Evolutionary conservation across 2,113 vertebrate genomes (phyloP), one percentile per base, ranked within the genome.

Genomic region (Raja brachyura): DNA sequence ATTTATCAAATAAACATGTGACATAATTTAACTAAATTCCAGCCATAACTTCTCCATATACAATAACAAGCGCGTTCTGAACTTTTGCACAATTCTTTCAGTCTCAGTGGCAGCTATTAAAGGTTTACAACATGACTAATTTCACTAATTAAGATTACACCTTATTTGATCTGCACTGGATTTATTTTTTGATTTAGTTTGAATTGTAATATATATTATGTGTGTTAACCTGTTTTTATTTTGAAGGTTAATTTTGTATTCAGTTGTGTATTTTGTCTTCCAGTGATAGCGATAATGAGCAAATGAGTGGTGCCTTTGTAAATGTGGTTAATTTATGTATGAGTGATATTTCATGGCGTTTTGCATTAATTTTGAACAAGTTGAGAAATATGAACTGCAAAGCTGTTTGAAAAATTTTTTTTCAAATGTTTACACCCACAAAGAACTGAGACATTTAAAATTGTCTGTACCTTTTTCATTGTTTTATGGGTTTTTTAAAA

Each of bases 21-120:
- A 95, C 95, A 94, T 96, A 97, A 95, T 96, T 97, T 95, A 96
- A 96, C 96, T 96, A 96, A 96, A 95, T 94, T 96, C 96, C 97
- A 94, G 96, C 96, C 96, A 97, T 96, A 94, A 95, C 95, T 96
- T 96, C 95, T 96, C 96, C 95, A 95, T 96, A 95, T 95, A 95
- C 96, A 96, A 5, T 92, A 74, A 92, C 54, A 92, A 73, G 90
- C 39, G 33, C 73, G 68, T 73, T 31, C 20, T 9, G 28, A 96
- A 97, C n/a, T 98, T 75, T 99, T 99, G 98, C 98, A 99, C 98
- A 98, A 97, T 97, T 97, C 96, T 96, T 96, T 96, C 96, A 96
- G 96, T 97, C 97, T 97, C 96, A 86, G 95, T 97, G 98, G 98
- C 98, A 99, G 98, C 98, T 99, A 98, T 97, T 96, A 96, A 96